These are phyloP conservation scores for Seira sanloemensis DNA, from an alignment of 2,888 invertebrate species.

Conservation along the genomic window DNA sequence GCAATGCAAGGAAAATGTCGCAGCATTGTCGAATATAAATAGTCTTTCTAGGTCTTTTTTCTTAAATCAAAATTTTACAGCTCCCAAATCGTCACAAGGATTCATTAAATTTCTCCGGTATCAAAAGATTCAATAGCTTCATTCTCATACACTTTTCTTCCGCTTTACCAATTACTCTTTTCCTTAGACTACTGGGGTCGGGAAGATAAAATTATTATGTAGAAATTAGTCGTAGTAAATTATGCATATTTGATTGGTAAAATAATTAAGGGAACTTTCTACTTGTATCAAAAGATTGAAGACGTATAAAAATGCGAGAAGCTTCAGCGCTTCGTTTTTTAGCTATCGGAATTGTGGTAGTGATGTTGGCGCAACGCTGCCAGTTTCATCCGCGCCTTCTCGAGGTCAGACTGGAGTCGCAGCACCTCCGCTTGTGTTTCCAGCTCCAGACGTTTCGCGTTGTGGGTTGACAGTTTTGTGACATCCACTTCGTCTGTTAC, in stretches of 20 bases:
- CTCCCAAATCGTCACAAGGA: not conserved
- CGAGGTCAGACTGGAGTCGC: conserved; percentile 92
- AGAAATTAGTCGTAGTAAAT: not conserved
- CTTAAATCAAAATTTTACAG: not conserved
- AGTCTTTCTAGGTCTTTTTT: not conserved
- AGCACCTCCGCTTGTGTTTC: conserved; percentile 96
- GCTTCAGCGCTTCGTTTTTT: not conserved
- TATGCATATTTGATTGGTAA: not conserved
- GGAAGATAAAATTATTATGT: not conserved
- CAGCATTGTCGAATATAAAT: not conserved
- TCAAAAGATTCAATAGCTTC: not conserved
- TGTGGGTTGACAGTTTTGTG: conserved; percentile 91
- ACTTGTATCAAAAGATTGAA: not conserved
- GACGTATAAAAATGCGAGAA: not conserved
- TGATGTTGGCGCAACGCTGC: conserved; percentile 93
- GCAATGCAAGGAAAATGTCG: not conserved
- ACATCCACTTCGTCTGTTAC: conserved; percentile 90
- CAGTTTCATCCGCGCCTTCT: conserved; percentile 89
- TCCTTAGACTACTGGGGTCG: too few relatives aligned
- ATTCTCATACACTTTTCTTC: too few relatives aligned
- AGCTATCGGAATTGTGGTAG: conserved; percentile 80
- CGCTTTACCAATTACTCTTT: too few relatives aligned
- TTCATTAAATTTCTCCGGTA: not conserved
- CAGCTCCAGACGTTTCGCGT: conserved; percentile 97
- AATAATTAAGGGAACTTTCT: not conserved